Percentiles rank a stretch among this genome's conserved stretches.
Conservation (phyloP, 2,113 vertebrate genomes). For the Larimichthys polyactis region DNA sequence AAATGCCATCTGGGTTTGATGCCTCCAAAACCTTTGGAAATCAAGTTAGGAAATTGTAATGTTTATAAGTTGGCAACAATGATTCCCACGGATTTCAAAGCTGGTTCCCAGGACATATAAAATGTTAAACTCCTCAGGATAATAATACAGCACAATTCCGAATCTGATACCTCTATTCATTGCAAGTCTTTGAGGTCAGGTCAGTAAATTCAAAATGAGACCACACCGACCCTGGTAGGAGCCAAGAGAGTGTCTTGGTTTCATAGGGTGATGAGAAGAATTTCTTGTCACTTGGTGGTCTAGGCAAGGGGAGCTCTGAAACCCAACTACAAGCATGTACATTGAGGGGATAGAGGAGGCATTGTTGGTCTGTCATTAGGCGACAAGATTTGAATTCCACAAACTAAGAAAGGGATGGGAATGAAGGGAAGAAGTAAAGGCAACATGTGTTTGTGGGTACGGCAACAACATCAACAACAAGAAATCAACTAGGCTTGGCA, state of each 20-base stretch:
- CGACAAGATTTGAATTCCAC: constrained; percentile 13
- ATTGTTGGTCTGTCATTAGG: constrained; percentile 46
- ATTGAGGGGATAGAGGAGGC: constrained; percentile 36
- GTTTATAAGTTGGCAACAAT: constrained; percentile 33
- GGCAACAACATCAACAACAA: constrained; percentile 14
- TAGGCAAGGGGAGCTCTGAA: constrained; percentile 31
- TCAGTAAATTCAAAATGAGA: constrained; percentile 44
- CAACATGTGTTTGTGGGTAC: constrained; percentile 47
- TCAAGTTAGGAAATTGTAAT: constrained; percentile 8
- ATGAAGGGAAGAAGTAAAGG: constrained; percentile 3
- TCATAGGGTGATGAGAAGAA: constrained; percentile 43
- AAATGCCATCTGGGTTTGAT: constrained; percentile 21
- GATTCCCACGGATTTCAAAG: constrained; percentile 27
- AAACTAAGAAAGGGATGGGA: constrained; percentile 26
- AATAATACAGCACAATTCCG: constrained; percentile 24
- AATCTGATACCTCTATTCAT: constrained; percentile 50
- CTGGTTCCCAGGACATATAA: constrained; percentile 35
- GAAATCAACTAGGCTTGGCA: constrained; percentile 14
- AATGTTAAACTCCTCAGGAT: constrained; percentile 25
- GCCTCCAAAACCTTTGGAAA: constrained; percentile 34
- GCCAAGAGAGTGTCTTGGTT: constrained; percentile 42
- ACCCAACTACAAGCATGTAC: constrained; percentile 24
- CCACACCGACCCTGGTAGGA: constrained; percentile 18
- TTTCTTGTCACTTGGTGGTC: constrained; percentile 56
- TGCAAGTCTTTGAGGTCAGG: constrained; percentile 43